Evolutionary conservation across 2,888 invertebrate genomes (phyloP).

Genomic region (Sphaeridia pumilis): DNA sequence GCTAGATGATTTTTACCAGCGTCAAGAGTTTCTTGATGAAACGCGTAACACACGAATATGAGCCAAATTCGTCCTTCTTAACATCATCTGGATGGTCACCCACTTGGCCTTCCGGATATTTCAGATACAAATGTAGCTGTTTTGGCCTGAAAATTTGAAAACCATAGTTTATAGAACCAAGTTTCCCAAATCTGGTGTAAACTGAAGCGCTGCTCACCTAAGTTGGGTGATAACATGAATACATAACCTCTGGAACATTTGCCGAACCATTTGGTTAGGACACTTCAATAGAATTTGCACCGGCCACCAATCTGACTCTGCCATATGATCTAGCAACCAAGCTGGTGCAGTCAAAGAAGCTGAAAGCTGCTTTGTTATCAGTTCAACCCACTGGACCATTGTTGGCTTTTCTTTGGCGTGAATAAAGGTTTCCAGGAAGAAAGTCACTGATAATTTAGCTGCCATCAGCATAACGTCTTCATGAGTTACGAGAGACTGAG

Average conservation of each 20-base stretch:
- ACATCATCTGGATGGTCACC: conserved; percentile 51
- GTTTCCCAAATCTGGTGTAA: not conserved
- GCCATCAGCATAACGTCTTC: conserved; percentile 72
- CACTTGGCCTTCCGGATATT: conserved; percentile 41
- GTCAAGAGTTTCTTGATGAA: conserved; percentile 80
- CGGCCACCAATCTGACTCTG: conserved; percentile 89
- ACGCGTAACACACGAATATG: conserved; percentile 78
- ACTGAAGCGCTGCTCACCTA: conserved; percentile 45
- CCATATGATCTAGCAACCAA: conserved; percentile 89
- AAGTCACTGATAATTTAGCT: conserved; percentile 78
- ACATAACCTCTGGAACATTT: conserved; percentile 90
- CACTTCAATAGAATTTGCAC: conserved; percentile 80
- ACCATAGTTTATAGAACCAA: not conserved
- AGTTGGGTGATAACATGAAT: conserved; percentile 88
- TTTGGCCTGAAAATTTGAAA: conserved; percentile 43
- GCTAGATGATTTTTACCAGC: conserved; percentile 49
- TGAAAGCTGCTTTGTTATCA: conserved; percentile 88
- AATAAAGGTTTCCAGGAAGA: conserved; percentile 91
- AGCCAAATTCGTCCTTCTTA: conserved; percentile 50
- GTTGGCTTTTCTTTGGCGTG: conserved; percentile 96
- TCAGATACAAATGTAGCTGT: conserved; percentile 55
- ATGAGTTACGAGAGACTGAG: conserved; percentile 69
- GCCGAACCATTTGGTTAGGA: conserved; percentile 91
- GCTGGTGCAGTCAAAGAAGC: conserved; percentile 77
- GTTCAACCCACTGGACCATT: conserved; percentile 92